Base-by-base conservation (phyloP, 2,888 invertebrate genomes). In the Scaptomyza polygonia region DNA sequence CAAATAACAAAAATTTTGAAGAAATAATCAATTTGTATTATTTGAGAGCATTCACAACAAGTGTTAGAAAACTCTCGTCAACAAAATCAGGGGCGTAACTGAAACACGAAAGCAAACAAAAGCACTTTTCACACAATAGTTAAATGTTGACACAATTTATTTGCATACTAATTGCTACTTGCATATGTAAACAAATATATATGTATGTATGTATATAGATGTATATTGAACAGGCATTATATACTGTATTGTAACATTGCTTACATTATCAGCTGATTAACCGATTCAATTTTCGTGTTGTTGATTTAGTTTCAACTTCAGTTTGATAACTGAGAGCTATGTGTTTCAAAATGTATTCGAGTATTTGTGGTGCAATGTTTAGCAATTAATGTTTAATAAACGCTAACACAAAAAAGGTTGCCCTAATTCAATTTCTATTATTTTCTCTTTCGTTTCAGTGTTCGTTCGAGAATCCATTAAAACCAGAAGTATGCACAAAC, bases 121-220 rank as follows among this genome's bases (percentile, higher is more conserved):
- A 18, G 54, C 36, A 45, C 8, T 52, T 73, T 54, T 42, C 52
- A 62, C 61, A 72, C 34, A 47, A 21, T 43, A 32, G 21, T 12
- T 29, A 43, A 61, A 42, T 69, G 63, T 82, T 77, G 69, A 77
- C 77, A 67, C 51, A 54, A 65, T 43, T 51, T 43, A 59, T 76
- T 67, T 70, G 59, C 47, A 59, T 84, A 67, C 57, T 40, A 65
- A 61, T 49, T 69, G 74, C 56, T 45, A 61, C 55, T 52, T 40
- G 27, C 34, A 29, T 14, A 16, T 34, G 44, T 61, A 49, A 61
- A 40, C 43, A 58, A 43, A 58, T 47, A 14, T 29, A n/a, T 5
- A 12, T 18, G 27, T 27, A 29, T 11, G n/a, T n/a, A 57, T 47
- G n/a, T 29, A 6, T 5, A n/a, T 21, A 29, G 18, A 29, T 11